Percentiles rank a stretch among this genome's conserved stretches.
These are phyloP conservation scores for Plecturocebus donacophilus DNA, from an alignment of 2,113 vertebrate genomes.

Conservation along the genomic window DNA sequence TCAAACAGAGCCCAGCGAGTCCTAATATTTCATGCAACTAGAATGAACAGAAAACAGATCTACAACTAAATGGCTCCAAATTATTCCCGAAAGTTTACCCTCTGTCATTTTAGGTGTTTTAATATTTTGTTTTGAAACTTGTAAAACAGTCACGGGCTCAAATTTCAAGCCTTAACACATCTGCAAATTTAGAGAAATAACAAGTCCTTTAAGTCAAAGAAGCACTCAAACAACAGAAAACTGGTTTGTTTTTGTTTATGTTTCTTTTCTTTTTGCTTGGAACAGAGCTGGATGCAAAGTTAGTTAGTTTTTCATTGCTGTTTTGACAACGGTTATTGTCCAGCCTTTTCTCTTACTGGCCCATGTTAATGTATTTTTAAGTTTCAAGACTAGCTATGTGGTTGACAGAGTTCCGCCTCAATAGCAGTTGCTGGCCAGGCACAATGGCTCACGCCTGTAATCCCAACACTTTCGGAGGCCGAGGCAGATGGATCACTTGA, in stretches of 20 bases:
- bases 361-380: background rate
- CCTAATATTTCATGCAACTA: background rate
- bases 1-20: background rate
- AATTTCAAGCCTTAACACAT: background rate
- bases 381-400: constrained; percentile 80
- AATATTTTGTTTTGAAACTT: constrained; percentile 43
- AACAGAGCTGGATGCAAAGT: background rate
- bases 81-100: background rate
- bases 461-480: too few relatives aligned
- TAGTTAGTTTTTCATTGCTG: background rate
- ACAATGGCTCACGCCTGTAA: too few relatives aligned
- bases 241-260: background rate
- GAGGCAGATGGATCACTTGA: too few relatives aligned
- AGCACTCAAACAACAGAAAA: background rate
- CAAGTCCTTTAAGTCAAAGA: background rate
- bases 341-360: background rate
- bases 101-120: constrained; percentile 24
- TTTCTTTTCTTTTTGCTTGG: background rate
- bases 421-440: constrained; percentile 30
- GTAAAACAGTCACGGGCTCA: background rate
- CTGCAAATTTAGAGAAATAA: constrained; percentile 20
- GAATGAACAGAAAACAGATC: background rate
- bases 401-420: constrained; percentile 79
- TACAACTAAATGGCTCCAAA: background rate
- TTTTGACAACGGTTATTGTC: background rate